phyloP scores from a whole-genome alignment of 2,113 vertebrate genomes.

The Heterotilapia buettikoferi region DNA sequence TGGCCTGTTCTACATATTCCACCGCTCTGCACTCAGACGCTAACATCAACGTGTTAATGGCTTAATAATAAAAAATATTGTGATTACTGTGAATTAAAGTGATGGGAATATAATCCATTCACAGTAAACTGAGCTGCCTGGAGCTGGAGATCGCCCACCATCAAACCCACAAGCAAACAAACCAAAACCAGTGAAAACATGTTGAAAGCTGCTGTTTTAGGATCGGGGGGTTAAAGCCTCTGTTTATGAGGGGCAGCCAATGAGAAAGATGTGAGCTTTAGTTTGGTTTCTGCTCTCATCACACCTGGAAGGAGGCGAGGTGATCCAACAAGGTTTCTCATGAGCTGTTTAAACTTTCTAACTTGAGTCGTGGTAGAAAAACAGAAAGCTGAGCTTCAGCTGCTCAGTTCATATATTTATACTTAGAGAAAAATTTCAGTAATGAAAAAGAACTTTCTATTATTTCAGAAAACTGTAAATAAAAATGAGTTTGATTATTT shows the following conservation, averaged over 20 bases:
- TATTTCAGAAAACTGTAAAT: background rate
- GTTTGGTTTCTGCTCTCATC: background rate
- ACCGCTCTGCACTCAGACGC: background rate
- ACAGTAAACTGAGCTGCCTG: accelerated
- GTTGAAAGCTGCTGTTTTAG: background rate
- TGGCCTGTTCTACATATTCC: background rate
- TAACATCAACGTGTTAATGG: background rate
- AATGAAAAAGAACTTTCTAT: no score
- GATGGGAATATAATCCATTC: accelerated
- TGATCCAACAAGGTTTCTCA: accelerated
- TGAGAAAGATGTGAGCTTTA: background rate
- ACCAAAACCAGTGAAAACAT: background rate
- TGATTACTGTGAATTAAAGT: background rate
- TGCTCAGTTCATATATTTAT: background rate
- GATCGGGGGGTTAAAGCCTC: accelerated
- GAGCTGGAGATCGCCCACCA: background rate
- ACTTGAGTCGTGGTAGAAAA: background rate
- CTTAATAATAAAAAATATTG: background rate
- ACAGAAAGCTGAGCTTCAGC: background rate
- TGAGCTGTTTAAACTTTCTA: background rate
- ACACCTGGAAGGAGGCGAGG: accelerated
- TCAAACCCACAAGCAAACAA: background rate
- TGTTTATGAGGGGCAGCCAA: background rate
- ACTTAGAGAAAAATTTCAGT: no score
- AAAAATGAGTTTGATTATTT: background rate